A percentile compares a stretch with the other conserved stretches of the same genome.
Conservation (phyloP, 1,140 invertebrate genomes). For the Anastatus disparis region DNA sequence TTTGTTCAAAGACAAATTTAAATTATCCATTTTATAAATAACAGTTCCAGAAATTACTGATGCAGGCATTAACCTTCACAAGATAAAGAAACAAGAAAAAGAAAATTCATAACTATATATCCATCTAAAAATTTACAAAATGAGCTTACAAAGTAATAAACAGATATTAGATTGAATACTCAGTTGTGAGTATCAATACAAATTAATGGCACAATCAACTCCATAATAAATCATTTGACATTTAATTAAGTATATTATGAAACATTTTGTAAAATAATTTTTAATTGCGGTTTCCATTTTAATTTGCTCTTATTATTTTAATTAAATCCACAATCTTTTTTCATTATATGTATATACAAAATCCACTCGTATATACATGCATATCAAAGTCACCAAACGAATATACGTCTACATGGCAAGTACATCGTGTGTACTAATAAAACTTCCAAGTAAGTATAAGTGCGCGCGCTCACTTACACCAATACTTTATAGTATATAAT, state of each 20-base stretch:
- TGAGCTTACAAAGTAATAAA: neutral
- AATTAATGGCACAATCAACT: too few species aligned
- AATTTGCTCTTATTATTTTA: too few species aligned
- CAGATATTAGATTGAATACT: too few species aligned
- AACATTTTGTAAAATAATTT: too few species aligned
- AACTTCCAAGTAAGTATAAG: neutral
- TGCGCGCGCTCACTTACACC: conserved; percentile 5
- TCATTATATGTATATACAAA: too few species aligned
- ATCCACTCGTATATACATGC: too few species aligned
- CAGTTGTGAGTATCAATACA: too few species aligned
- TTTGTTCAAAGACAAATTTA: neutral
- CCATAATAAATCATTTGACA: too few species aligned
- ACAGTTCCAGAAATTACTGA: neutral
- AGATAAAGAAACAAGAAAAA: neutral
- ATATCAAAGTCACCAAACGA: neutral
- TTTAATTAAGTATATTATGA: too few species aligned
- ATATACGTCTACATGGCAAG: conserved; percentile 10
- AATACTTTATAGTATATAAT: too few species aligned
- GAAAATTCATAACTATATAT: neutral
- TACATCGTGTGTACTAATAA: conserved; percentile 21
- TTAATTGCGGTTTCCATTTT: too few species aligned
- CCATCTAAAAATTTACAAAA: neutral
- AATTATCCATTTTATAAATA: neutral
- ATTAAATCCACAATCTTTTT: too few species aligned
- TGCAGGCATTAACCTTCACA: neutral